Evolutionary conservation across 1,140 invertebrate species (phyloP), one percentile per base, ranked within the genome.

Genomic region (Trachymyrmex cornetzi): DNA sequence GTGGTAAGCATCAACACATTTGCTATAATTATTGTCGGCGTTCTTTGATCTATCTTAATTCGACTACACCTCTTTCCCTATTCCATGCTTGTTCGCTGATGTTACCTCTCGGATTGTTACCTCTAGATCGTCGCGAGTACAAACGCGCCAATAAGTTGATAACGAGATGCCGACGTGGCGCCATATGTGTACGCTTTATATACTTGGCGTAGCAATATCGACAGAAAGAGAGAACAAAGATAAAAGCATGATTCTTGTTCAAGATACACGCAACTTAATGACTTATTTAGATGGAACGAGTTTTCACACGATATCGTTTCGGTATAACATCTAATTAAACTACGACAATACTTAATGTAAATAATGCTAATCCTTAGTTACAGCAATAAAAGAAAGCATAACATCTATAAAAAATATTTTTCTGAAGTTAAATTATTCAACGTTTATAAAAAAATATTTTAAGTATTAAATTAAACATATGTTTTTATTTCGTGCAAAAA

Each of bases 11-110:
- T 93, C 91, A 90, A 90, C 90, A 91, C 93, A 94, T 95, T 95
- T 95, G 95, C 93, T 94, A 93, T 95, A 95, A 95, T 95, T 95
- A 95, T 94, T 94, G 94, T 91, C 94, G 94, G 94, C 89, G 61
- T 89, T 88, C 93, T 95, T 95, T 95, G 94, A 95, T 94, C 91
- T 92, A 53, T 77, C 80, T 90, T 81, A 88, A 90, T 80, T 91
- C 90, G 79, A 88, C 81, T 80, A 84, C 77, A 75, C n/a, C 77
- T 74, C 55, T 85, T 71, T 77, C 50, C 34, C 50, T 34, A 44
- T 81, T 24, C 19, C 63, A 44, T 48, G 27, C 79, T 24, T 53
- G 85, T 85, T 55, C 61, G 80, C 82, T 79, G 71, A 87, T 86
- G 84, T 88, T 69, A 66, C 71, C 77, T 75, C 79, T 71, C 57